These are phyloP conservation scores for Agrotis exclamationis DNA, from an alignment of 2,888 invertebrate genomes.

Conservation along the genomic window DNA sequence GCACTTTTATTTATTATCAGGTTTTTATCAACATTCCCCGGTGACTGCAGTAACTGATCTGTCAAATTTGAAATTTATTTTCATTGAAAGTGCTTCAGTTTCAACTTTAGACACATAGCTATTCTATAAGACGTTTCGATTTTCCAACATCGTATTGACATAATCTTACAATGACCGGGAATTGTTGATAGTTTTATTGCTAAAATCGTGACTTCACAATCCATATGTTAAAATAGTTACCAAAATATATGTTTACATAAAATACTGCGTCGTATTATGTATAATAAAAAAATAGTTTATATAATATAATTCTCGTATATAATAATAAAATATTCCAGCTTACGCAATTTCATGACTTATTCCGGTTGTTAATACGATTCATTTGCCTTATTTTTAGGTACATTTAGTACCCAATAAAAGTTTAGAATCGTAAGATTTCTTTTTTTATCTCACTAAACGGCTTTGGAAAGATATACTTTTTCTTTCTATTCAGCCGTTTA, in stretches of 20 bases:
- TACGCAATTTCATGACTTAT: constrained; percentile 27
- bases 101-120: not conserved
- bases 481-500: constrained; percentile 2
- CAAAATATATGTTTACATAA: constrained; percentile 62
- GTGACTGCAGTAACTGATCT: not conserved
- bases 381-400: constrained; percentile 57
- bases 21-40: constrained; percentile 26
- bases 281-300: constrained; percentile 26
- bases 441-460: constrained; percentile 11
- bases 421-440: constrained; percentile 23
- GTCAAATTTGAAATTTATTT: no score
- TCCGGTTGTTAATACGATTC: constrained; percentile 34
- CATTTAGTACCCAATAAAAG: constrained; percentile 58
- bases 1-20: constrained; percentile 58
- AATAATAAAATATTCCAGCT: constrained; percentile 40
- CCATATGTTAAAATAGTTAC: constrained; percentile 48
- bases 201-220: constrained; percentile 59
- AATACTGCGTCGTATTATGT: constrained; percentile 51
- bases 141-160: not conserved
- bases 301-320: constrained; percentile 34
- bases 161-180: constrained; percentile 14
- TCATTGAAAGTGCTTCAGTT: not conserved
- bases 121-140: not conserved
- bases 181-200: constrained; percentile 32
- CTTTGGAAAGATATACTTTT: constrained; percentile 13